A percentile compares a stretch with the other conserved stretches of the same genome.
Conservation (phyloP, 1,140 invertebrate species). For the Drosophila biarmipes region DNA sequence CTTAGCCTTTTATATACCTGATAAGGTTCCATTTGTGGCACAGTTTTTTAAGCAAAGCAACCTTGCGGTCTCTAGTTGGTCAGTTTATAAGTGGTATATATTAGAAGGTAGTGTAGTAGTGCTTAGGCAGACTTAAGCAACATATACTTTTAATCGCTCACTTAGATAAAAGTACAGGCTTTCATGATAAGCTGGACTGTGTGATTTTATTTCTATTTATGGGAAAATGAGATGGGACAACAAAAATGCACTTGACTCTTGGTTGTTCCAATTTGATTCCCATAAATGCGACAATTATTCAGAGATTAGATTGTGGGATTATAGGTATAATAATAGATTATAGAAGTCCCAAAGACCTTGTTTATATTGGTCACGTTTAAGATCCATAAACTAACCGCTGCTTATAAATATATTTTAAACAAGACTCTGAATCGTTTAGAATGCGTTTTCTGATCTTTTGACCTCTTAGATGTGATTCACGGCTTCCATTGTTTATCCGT, state of each 20-base stretch:
- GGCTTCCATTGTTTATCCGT: too few species aligned
- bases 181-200: neutral
- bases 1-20: constrained; percentile 9
- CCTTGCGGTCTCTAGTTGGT: constrained; percentile 1
- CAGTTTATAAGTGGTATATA: neutral
- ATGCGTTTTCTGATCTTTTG: too few species aligned
- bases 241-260: neutral
- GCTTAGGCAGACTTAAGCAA: constrained; percentile 1
- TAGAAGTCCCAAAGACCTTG: neutral
- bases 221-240: neutral
- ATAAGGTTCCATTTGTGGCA: constrained; percentile 28
- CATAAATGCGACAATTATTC: neutral
- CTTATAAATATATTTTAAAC: too few species aligned
- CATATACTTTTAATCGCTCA: neutral
- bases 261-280: neutral
- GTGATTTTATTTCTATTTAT: constrained; percentile 20
- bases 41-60: constrained; percentile 6
- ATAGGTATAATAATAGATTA: neutral
- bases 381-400: neutral
- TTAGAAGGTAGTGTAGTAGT: neutral
- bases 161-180: neutral
- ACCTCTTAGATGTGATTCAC: too few species aligned
- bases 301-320: constrained; percentile 14
- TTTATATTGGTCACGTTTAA: constrained; percentile 11
- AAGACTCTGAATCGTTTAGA: too few species aligned